Evolutionary conservation across 1,140 invertebrate genomes (phyloP).

Genomic region (Platyscapa corneri): DNA sequence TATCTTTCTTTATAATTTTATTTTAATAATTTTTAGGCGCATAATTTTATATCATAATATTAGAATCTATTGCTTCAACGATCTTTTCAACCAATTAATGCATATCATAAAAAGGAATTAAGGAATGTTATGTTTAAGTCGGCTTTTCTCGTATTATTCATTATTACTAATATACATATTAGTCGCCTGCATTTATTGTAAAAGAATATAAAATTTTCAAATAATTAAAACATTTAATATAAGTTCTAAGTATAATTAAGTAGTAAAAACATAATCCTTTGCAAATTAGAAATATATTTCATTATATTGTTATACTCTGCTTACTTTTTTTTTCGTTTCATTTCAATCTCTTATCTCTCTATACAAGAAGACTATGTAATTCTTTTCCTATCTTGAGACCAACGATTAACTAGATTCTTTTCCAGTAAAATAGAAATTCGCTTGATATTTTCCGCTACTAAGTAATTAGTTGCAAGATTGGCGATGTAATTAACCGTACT

Average conservation of each 20-base stretch:
- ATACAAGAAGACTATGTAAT: not conserved
- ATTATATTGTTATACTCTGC: not conserved
- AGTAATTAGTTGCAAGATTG: not conserved
- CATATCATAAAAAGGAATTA: too few species aligned
- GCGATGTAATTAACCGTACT: not conserved
- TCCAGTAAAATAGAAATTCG: not conserved
- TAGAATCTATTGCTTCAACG: too few species aligned
- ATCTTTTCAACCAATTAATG: too few species aligned
- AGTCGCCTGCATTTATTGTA: too few species aligned
- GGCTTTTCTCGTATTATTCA: too few species aligned
- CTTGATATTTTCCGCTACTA: not conserved
- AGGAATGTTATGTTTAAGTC: too few species aligned
- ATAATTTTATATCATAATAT: too few species aligned
- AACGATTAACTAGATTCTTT: not conserved
- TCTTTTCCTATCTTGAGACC: not conserved
- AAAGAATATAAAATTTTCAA: too few species aligned
- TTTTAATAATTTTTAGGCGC: too few species aligned
- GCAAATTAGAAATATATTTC: not conserved
- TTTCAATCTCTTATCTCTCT: not conserved
- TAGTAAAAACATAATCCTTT: not conserved
- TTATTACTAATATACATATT: too few species aligned
- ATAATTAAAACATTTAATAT: not conserved
- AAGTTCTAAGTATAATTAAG: not conserved
- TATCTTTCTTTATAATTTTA: too few species aligned
- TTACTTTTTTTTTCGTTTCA: not conserved